phyloP scores from a whole-genome alignment of 2,113 vertebrate genomes.

The Melanerpes aurifrons region DNA sequence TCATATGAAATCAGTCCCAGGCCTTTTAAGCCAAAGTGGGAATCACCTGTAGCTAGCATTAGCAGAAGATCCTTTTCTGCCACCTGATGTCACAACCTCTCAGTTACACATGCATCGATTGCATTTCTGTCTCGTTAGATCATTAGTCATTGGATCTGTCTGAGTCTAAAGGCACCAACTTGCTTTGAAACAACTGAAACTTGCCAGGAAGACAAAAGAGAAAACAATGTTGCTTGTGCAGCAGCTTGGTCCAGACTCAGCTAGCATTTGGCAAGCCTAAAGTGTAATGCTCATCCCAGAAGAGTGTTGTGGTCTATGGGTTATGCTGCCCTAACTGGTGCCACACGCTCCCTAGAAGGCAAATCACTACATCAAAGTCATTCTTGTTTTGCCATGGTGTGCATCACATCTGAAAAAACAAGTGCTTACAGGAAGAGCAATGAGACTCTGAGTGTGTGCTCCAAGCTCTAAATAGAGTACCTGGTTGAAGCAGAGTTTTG shows the following conservation, averaged over 20 bases:
- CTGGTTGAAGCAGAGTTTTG: neutral
- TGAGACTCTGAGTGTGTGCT: neutral
- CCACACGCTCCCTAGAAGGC: neutral
- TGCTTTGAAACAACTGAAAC: neutral
- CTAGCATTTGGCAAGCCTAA: neutral
- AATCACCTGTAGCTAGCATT: neutral
- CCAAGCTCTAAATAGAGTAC: neutral
- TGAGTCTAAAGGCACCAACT: neutral
- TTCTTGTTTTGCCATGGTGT: neutral
- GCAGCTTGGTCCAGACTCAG: neutral
- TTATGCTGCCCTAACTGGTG: neutral
- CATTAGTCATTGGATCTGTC: neutral
- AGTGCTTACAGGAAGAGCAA: neutral
- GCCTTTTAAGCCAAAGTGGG: neutral
- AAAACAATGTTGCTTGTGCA: neutral
- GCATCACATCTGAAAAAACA: neutral
- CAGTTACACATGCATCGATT: rapidly evolving
- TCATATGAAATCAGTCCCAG: neutral
- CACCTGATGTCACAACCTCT: neutral
- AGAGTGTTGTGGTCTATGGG: neutral
- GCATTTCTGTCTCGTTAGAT: neutral
- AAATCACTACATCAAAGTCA: conserved; percentile 5
- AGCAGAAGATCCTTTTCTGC: neutral
- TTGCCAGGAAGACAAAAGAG: neutral
- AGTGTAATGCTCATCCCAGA: neutral